phyloP scores from a whole-genome alignment of 1,140 invertebrate species.

The Hyles euphorbiae region DNA sequence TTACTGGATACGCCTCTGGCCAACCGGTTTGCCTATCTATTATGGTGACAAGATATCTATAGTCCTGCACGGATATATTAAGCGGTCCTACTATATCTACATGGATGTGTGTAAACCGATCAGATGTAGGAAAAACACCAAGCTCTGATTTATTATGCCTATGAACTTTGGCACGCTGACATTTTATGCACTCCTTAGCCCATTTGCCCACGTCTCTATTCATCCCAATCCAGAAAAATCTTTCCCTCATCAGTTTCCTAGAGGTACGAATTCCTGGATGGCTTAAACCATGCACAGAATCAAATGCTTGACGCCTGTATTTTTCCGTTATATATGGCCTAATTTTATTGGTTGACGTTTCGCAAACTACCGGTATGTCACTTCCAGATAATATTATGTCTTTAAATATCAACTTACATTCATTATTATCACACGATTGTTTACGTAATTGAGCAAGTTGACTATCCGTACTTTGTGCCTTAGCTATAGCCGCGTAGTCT shows the following conservation, averaged over 20 bases:
- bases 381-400: no score
- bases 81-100: constrained; percentile 53
- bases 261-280: constrained; percentile 19
- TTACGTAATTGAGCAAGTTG: no score
- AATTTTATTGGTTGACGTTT: no score
- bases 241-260: constrained; percentile 12
- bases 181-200: constrained; percentile 27
- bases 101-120: constrained; percentile 64
- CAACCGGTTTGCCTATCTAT: constrained; percentile 69
- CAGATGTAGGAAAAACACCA: constrained; percentile 25
- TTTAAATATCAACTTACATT: no score
- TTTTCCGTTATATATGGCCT: constrained; percentile 21
- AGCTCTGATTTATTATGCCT: constrained; percentile 17
- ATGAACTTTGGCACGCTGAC: constrained; percentile 32
- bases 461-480: no score
- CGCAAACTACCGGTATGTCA: no score
- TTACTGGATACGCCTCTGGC: constrained; percentile 62
- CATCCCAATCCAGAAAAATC: constrained; percentile 19
- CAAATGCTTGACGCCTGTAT: constrained; percentile 17
- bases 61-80: constrained; percentile 36
- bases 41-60: constrained; percentile 55
- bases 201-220: constrained; percentile 48
- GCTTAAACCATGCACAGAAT: constrained; percentile 15
- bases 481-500: neutral
- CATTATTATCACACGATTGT: no score